Conservation (phyloP, 2,888 invertebrate genomes). For the Heteromyza rotundicornis region DNA sequence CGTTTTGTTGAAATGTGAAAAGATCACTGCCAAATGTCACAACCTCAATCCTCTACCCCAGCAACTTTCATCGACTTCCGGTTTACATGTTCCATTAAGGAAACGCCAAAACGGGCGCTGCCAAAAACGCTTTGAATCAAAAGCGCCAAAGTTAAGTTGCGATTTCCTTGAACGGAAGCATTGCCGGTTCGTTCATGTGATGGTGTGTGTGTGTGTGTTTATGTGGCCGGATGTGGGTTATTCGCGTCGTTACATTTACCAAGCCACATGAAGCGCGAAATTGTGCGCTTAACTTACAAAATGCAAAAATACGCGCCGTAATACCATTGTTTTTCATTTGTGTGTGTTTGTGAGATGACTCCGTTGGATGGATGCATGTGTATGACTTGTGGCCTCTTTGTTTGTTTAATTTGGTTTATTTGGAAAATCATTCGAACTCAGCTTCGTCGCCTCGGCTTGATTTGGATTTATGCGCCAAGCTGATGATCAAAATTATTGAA, state of each 20-base stretch:
- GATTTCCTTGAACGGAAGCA: constrained; percentile 27
- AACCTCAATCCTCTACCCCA: too few species aligned
- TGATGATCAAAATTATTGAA: background rate
- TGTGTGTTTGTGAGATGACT: background rate
- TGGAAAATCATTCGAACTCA: background rate
- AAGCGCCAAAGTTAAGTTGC: constrained; percentile 20
- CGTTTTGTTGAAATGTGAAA: constrained; percentile 21
- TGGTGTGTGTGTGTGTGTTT: background rate
- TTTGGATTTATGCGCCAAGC: background rate
- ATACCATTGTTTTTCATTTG: background rate
- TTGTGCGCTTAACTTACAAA: constrained; percentile 9
- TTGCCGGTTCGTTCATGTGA: background rate
- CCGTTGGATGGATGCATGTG: background rate
- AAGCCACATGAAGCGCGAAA: constrained; percentile 24
- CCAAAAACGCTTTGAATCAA: constrained; percentile 15
- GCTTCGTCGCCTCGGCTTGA: background rate
- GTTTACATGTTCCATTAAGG: background rate
- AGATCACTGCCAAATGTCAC: constrained; percentile 19
- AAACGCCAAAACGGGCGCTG: background rate
- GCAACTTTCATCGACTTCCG: background rate
- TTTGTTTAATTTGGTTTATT: background rate
- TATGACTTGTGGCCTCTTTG: background rate
- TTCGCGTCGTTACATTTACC: constrained; percentile 7
- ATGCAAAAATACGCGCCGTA: background rate
- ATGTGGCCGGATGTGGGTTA: constrained; percentile 12